phyloP scores from a whole-genome alignment of 1,140 invertebrate genomes.

The Tetramorium simillimum region DNA sequence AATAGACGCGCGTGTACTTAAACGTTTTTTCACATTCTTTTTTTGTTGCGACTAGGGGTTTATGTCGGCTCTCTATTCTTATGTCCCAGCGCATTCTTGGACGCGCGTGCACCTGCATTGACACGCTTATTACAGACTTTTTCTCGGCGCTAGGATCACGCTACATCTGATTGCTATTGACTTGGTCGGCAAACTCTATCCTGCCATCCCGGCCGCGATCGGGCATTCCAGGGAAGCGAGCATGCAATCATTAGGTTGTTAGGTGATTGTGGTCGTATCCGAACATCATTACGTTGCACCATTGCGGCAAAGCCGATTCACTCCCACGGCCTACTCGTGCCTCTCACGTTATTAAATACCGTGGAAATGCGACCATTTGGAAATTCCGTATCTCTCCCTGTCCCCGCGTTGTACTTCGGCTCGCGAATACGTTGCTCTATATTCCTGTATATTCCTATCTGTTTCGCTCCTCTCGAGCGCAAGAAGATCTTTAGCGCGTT shows the following conservation, averaged over 20 bases:
- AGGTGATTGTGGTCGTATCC: constrained; percentile 65
- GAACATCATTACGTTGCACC: constrained; percentile 67
- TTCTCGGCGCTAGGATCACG: constrained; percentile 34
- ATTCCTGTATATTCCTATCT: neutral
- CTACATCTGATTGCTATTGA: constrained; percentile 50
- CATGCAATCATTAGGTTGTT: constrained; percentile 68
- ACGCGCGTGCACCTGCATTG: constrained; percentile 18
- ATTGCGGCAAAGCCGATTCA: constrained; percentile 72
- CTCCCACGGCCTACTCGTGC: constrained; percentile 75
- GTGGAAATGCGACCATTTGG: constrained; percentile 75
- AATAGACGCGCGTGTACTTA: neutral
- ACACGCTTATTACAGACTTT: constrained; percentile 39
- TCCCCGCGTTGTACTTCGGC: constrained; percentile 18
- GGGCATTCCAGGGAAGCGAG: constrained; percentile 62
- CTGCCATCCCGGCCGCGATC: constrained; percentile 32
- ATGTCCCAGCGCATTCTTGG: neutral
- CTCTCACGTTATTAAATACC: constrained; percentile 79
- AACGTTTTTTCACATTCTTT: neutral
- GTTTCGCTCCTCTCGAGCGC: neutral
- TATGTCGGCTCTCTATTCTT: neutral
- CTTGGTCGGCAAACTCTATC: constrained; percentile 25
- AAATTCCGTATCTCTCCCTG: constrained; percentile 59
- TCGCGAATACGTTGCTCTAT: constrained; percentile 11
- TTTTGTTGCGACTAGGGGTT: neutral
- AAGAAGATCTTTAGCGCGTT: neutral